A percentile compares a stretch with the other conserved stretches of the same genome.
Evolutionary conservation across 2,113 vertebrate species (phyloP).

Genomic region (Ictalurus furcatus): DNA sequence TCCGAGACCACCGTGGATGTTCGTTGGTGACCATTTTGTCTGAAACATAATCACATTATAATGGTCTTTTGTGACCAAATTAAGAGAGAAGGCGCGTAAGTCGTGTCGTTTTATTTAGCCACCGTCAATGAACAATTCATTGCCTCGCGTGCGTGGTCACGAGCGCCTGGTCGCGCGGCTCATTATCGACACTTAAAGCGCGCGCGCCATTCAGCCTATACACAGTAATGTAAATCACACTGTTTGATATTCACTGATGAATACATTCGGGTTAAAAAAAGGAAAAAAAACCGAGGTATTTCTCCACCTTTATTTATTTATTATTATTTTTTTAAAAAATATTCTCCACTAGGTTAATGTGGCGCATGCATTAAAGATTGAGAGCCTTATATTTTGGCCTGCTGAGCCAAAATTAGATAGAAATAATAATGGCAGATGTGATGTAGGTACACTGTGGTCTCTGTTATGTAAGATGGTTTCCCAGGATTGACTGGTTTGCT

Average conservation of each 20-base stretch:
- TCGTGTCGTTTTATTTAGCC: not conserved
- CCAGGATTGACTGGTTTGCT: not conserved
- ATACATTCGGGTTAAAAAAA: not conserved
- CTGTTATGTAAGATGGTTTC: not conserved
- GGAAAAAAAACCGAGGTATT: not conserved
- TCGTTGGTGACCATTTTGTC: not conserved
- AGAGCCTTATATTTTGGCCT: not conserved
- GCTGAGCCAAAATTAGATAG: not conserved
- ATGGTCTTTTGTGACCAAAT: not conserved
- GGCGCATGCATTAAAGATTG: not conserved
- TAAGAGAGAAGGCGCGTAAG: not conserved
- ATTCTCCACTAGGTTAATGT: not conserved
- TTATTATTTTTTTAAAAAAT: too few relatives aligned
- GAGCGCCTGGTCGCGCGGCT: conserved; percentile 19
- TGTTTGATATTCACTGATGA: not conserved
- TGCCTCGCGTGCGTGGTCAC: conserved; percentile 23
- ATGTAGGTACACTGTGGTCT: not conserved
- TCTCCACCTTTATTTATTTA: not conserved
- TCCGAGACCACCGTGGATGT: not conserved
- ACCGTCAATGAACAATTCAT: not conserved
- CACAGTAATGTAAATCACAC: too few relatives aligned
- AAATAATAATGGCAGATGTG: not conserved
- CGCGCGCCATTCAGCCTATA: not conserved
- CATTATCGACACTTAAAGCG: not conserved
- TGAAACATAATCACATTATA: not conserved